Evolutionary conservation across 2,113 vertebrate species (phyloP).

Genomic region (Scomber colias): DNA sequence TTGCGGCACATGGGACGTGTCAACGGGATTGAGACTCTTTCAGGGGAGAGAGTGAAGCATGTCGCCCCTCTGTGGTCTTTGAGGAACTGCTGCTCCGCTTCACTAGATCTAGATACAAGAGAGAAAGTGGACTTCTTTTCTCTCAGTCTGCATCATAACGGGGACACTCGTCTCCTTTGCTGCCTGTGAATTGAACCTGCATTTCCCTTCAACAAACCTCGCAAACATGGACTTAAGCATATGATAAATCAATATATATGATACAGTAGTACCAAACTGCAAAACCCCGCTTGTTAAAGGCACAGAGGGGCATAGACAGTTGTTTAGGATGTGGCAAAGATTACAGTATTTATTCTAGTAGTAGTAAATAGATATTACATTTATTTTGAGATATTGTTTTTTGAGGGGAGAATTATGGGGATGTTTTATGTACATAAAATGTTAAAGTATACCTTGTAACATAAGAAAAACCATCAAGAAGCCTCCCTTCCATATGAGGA

Average conservation of each 20-base stretch:
- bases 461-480: conserved; percentile 59
- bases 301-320: conserved; percentile 22
- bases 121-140: conserved; percentile 14
- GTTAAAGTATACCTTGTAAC: conserved; percentile 66
- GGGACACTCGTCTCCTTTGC: conserved; percentile 37
- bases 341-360: conserved; percentile 71
- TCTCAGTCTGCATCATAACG: conserved; percentile 22
- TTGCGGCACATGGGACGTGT: conserved; percentile 19
- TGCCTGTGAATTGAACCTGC: conserved; percentile 69
- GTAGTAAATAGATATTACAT: conserved; percentile 52
- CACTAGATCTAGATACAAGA: conserved; percentile 26
- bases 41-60: conserved; percentile 47
- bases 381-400: conserved; percentile 63
- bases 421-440: conserved; percentile 67
- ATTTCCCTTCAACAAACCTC: conserved; percentile 46
- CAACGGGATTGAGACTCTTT: not conserved
- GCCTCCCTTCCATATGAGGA: conserved; percentile 49
- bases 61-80: conserved; percentile 59
- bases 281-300: conserved; percentile 39
- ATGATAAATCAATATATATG: conserved; percentile 15
- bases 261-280: not conserved
- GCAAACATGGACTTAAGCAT: conserved; percentile 26
- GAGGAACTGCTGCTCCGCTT: conserved; percentile 57
- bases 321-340: conserved; percentile 49
- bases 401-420: conserved; percentile 27